Evolutionary conservation across 1,140 invertebrate species (phyloP), one percentile per base, ranked within the genome.

Genomic region (Plectrocnemia conspersa): DNA sequence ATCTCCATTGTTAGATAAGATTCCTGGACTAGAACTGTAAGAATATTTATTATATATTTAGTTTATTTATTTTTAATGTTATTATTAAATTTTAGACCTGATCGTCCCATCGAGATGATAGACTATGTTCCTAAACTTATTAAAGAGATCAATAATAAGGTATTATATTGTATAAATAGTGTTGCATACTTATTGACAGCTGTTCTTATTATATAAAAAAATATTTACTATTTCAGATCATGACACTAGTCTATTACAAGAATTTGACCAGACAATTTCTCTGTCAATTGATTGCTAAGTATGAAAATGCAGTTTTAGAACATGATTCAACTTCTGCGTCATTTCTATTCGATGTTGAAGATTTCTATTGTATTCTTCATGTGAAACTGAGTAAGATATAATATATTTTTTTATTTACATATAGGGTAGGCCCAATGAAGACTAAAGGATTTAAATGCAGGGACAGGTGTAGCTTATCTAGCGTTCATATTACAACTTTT

Each of bases 61-160:
- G 7, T 25, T 10, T 27, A 6, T 10, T 46, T 10, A 25, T 27
- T 7, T 40, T 11, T 59, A 67, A 11, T 57, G 66, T 40, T 52
- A 74, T 15, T 59, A 56, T 33, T 50, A n/a, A n/a, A n/a, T 75
- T 9, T 67, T 69, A 15, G 75, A 68, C 68, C 68, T 68, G 66
- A 66, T 52, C 67, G 62, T 49, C 68, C 58, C 59, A 71, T 63
- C 58, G 65, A 69, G 18, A 58, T 81, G 29, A 74, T 77, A 69
- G 75, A 79, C 61, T 82, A 81, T 69, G 72, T 81, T 18, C 69
- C 69, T 11, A 71, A 74, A 66, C 69, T 80, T 2, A 77, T 75
- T 52, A 71, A 75, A 45, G 62, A 72, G 3, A 65, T 82, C 27
- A 71, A 72, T 52, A 73, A 73, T 52, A 79, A 74, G 68, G 76